Conservation (phyloP, 2,797 vertebrate genomes). For the Chrysocyon brachyurus region DNA sequence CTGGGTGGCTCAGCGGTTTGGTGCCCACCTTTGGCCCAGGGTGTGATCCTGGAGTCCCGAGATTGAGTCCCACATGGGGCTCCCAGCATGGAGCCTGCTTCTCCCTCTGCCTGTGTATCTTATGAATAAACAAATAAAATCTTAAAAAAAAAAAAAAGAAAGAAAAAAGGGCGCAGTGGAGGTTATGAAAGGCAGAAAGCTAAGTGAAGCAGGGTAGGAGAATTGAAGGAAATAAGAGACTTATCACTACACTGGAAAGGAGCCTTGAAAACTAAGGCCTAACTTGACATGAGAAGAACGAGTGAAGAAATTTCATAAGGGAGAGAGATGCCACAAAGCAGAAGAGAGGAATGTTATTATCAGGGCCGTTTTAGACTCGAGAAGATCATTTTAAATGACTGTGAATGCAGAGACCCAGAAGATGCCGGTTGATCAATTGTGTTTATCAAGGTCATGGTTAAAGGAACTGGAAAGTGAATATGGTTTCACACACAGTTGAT, state of each 20-base stretch:
- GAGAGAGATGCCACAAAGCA: background rate
- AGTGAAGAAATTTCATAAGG: background rate
- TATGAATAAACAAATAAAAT: too few species aligned
- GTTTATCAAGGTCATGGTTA: background rate
- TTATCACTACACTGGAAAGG: background rate
- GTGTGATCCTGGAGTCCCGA: too few species aligned
- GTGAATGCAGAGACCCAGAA: background rate
- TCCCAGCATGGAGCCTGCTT: too few species aligned
- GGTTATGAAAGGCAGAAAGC: background rate
- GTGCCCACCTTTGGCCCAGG: too few species aligned
- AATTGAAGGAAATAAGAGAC: background rate
- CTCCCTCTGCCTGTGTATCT: too few species aligned
- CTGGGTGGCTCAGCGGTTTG: too few species aligned
- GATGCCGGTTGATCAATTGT: background rate
- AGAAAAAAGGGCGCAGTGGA: background rate
- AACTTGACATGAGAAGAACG: background rate
- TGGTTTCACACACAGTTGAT: background rate
- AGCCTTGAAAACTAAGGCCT: background rate
- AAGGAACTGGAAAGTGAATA: background rate
- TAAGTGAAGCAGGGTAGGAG: background rate
- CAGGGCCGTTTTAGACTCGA: background rate
- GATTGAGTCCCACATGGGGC: too few species aligned
- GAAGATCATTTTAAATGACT: background rate
- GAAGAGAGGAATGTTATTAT: background rate
- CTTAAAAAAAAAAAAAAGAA: too few species aligned